phyloP scores from a whole-genome alignment of 2,797 vertebrate genomes.

The Falco berigora region DNA sequence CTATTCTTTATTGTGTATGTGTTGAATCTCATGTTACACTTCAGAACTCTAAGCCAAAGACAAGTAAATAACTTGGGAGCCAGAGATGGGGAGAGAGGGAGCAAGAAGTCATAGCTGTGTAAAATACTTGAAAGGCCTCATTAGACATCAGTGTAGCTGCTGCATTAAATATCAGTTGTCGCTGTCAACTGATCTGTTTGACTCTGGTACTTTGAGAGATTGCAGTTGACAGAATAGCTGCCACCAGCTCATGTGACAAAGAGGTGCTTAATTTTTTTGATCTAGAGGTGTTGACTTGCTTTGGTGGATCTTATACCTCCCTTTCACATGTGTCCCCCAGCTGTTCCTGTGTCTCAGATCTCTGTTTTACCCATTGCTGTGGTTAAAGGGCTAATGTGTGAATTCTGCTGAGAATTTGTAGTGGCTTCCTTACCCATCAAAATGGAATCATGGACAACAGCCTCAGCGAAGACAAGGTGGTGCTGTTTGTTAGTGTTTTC shows the following conservation, averaged over 20 bases:
- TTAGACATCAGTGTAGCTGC: neutral
- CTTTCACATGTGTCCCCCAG: neutral
- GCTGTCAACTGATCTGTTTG: neutral
- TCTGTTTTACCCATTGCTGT: neutral
- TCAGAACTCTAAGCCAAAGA: neutral
- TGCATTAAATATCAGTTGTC: neutral
- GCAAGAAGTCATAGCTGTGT: neutral
- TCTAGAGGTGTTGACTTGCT: neutral
- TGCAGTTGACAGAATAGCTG: neutral
- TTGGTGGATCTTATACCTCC: neutral
- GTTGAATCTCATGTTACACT: constrained; percentile 14
- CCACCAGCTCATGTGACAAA: neutral
- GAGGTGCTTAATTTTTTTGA: neutral
- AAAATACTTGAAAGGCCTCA: constrained; percentile 1
- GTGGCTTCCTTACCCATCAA: neutral
- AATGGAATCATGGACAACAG: neutral
- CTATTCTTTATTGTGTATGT: neutral
- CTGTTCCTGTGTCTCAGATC: neutral
- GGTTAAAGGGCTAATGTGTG: neutral
- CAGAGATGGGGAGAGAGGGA: neutral
- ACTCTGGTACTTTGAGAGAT: neutral
- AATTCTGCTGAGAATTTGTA: neutral
- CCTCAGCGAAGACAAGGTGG: neutral
- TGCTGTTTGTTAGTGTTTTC: neutral
- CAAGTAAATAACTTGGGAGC: constrained; percentile 1